These are phyloP conservation scores for Epinotia bilunana DNA, from an alignment of 2,888 invertebrate species.

Conservation along the genomic window DNA sequence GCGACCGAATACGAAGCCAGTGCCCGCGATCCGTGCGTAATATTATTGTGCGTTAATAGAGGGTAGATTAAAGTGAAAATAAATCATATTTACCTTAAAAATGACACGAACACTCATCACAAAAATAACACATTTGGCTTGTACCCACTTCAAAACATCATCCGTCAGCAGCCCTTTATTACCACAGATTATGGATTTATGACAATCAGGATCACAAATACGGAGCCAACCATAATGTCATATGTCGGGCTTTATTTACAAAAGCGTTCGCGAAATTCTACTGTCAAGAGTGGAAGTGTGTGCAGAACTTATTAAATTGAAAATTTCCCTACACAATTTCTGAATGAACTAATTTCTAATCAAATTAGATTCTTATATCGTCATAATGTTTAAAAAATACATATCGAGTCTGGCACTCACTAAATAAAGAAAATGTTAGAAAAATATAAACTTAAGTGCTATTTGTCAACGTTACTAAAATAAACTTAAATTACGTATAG, in stretches of 20 bases:
- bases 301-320: neutral
- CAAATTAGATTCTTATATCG: too few species aligned
- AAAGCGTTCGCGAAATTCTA: neutral
- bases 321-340: too few species aligned
- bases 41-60: conserved; percentile 6
- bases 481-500: too few species aligned
- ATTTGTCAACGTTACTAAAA: too few species aligned
- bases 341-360: too few species aligned
- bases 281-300: neutral
- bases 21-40: neutral
- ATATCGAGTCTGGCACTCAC: too few species aligned
- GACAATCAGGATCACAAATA: conserved; percentile 36
- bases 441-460: too few species aligned
- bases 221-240: conserved; percentile 14
- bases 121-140: conserved; percentile 80
- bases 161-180: conserved; percentile 68
- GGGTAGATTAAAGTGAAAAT: conserved; percentile 16
- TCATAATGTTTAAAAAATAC: too few species aligned
- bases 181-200: conserved; percentile 43
- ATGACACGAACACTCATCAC: conserved; percentile 81
- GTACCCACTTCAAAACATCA: conserved; percentile 81
- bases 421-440: too few species aligned
- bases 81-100: conserved; percentile 72
- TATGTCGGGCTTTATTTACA: neutral
- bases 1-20: neutral